These are phyloP conservation scores for Cryptops parisi DNA, from an alignment of 2,888 invertebrate species.

Conservation along the genomic window DNA sequence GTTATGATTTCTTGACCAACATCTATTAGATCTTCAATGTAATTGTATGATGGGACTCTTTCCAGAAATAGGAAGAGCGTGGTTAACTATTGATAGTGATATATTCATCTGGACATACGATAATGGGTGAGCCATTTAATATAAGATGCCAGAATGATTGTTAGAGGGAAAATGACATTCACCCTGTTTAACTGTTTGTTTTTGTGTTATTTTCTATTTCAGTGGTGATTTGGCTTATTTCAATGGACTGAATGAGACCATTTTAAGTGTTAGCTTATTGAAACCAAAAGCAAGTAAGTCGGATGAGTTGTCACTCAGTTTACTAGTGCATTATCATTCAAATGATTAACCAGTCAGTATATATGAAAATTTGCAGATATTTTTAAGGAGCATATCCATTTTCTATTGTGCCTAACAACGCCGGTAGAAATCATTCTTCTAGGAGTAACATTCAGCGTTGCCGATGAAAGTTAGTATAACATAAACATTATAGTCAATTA, in stretches of 20 bases:
- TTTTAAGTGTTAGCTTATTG: conserved; percentile 80
- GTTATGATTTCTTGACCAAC: too few species aligned
- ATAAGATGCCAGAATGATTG: background rate
- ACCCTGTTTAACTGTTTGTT: too few species aligned
- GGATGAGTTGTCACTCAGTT: background rate
- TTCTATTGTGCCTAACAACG: conserved; percentile 82
- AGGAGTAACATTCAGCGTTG: conserved; percentile 45
- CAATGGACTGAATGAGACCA: conserved; percentile 87
- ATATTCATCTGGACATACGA: conserved; percentile 98
- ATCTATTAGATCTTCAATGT: conserved; percentile 73
- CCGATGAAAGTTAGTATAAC: conserved; percentile 23
- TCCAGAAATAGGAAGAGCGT: conserved; percentile 88
- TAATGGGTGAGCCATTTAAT: conserved; percentile 46
- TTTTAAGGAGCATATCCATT: conserved; percentile 78
- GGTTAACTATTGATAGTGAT: conserved; percentile 95
- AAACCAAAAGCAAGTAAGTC: conserved; percentile 49
- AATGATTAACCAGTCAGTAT: background rate
- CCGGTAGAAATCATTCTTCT: conserved; percentile 83
- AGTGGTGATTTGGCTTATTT: conserved; percentile 90
- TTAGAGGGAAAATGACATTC: too few species aligned
- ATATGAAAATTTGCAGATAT: conserved; percentile 45
- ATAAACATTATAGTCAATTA: too few species aligned
- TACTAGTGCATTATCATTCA: too few species aligned
- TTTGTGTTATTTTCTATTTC: conserved; percentile 20
- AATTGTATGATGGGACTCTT: conserved; percentile 96